Evolutionary conservation across 2,797 vertebrate genomes (phyloP), one percentile per base, ranked within the genome.

Genomic region (Clarias platycephalus): DNA sequence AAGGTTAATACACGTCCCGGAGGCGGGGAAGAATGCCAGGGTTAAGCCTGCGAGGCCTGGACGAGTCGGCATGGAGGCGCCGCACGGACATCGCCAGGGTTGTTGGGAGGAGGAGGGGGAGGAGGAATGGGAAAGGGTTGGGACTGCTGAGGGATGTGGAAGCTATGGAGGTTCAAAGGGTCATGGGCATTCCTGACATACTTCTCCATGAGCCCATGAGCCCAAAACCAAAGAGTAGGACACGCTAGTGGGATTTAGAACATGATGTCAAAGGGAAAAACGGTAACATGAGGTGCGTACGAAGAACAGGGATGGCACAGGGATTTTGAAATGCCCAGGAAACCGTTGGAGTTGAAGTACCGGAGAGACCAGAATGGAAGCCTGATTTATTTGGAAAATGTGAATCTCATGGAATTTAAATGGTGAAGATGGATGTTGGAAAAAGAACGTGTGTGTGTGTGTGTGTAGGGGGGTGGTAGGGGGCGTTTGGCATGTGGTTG

Each of bases 181-280:
- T 92, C 91, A 91, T 84, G 13, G 91, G 92, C 94, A 95, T 95
- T 94, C 93, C 93, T 90, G 16, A 88, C 91, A 84, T 94, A 90
- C 93, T 91, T 34, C 86, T 58, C 89, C 89, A 92, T 95, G 94
- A 94, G 94, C 94, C 94, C 92, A 91, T 83, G 80, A 84, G 71
- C 62, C 70, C 81, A 82, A 66, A 63, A 63, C 12, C 34, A 9
- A 34, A 40, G 13, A 62, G 3, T 9, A 62, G 82, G 70, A 85
- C 74, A 83, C 13, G 26, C 40, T 34, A 0, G 3, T 12, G 78
- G 40, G n/a, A 80, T 64, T 22, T 66, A 80, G n/a, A 31, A 53
- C 34, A 7, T 63, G 7, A n/a, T 26, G 34, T 9, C 12, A 78
- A 78, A 16, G 55, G 49, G 49, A 40, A 62, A 62, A 13, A 37